A percentile compares a stretch with the other conserved stretches of the same genome.
phyloP scores from a whole-genome alignment of 2,888 invertebrate species.

The Steinernema hermaphroditum region DNA sequence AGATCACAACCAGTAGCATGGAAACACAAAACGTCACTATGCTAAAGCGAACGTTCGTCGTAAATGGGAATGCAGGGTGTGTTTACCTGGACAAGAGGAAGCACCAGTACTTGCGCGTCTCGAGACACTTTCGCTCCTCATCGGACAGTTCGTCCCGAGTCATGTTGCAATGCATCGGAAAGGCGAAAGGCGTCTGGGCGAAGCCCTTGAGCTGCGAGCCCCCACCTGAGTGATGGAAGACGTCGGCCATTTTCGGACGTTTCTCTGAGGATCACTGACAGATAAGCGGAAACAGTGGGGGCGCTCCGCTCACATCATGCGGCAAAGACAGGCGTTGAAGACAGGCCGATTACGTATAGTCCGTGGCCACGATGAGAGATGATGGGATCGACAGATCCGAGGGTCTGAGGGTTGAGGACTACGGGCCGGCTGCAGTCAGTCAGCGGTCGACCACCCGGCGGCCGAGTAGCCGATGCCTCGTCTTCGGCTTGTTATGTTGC shows the following conservation, averaged over 20 bases:
- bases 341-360: slow-evolving; percentile 25
- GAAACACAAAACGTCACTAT: slow-evolving; percentile 67
- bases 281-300: slow-evolving; percentile 3
- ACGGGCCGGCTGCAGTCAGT: slow-evolving; percentile 19
- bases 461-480: slow-evolving; percentile 26
- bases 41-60: slow-evolving; percentile 72
- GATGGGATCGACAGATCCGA: slow-evolving; percentile 14
- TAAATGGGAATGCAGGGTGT: not conserved
- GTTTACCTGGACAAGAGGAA: slow-evolving; percentile 52
- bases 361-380: slow-evolving; percentile 5
- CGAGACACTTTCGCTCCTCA: slow-evolving; percentile 79
- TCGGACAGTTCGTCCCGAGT: slow-evolving; percentile 47
- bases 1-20: slow-evolving; percentile 71
- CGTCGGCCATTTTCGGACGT: slow-evolving; percentile 33
- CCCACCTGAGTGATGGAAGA: slow-evolving; percentile 34
- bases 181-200: slow-evolving; percentile 38
- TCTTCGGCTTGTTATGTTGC: slow-evolving; percentile 29
- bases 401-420: slow-evolving; percentile 2
- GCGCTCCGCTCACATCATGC: slow-evolving; percentile 19
- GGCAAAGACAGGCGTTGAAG: not conserved
- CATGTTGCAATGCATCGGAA: slow-evolving; percentile 50
- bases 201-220: slow-evolving; percentile 42
- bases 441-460: slow-evolving; percentile 3
- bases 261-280: slow-evolving; percentile 1
- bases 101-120: slow-evolving; percentile 68